Base-by-base conservation (phyloP, 2,797 vertebrate genomes). In the Phalanger gymnotis region DNA sequence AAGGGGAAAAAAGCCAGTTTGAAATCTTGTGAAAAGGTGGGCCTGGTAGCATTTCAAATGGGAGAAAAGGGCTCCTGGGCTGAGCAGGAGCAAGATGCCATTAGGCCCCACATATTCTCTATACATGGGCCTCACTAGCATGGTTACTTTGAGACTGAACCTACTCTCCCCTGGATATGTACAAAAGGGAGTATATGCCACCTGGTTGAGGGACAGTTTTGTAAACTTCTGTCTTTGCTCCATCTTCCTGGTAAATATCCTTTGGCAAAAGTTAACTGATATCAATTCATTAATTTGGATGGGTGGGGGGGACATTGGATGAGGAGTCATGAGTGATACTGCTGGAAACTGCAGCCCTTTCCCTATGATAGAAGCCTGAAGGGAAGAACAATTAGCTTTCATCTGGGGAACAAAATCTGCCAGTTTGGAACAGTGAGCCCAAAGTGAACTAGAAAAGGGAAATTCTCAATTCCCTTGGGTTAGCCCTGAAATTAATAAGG, bases 1-100 rank as follows among this genome's bases (percentile, higher is more conserved):
- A 96, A 54, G 92, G 54, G 92, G 53, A 95, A 95, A 94, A 96
- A 58, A 58, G 31, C 30, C 58, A 14, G 58, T 61, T 61, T 61
- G 58, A 66, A n/a, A 66, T 66, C 14, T n/a, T 66, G 34, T 5
- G 34, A 66, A 66, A 16, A 66, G 14, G 4, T 66, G 14, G n/a
- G 4, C 34, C 31, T 66, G 34, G 61, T 66, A 16, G 34, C n/a
- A 66, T 6, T n/a, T 66, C 14, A 66, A 66, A 16, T 66, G 5
- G 14, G 14, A 66, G 34, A 66, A 66, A n/a, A 66, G 61, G 34
- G 7, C 34, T 34, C 34, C 14, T 66, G 61, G 13, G 5, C 13
- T 66, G 3, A n/a, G 14, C 19, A 6, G 61, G 61, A 66, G 34
- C 34, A 66, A 66, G 61, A 66, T 66, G 14, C 34, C 12, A 34